Base-by-base conservation (phyloP, 1,140 invertebrate genomes). In the Zaprionus capensis region DNA sequence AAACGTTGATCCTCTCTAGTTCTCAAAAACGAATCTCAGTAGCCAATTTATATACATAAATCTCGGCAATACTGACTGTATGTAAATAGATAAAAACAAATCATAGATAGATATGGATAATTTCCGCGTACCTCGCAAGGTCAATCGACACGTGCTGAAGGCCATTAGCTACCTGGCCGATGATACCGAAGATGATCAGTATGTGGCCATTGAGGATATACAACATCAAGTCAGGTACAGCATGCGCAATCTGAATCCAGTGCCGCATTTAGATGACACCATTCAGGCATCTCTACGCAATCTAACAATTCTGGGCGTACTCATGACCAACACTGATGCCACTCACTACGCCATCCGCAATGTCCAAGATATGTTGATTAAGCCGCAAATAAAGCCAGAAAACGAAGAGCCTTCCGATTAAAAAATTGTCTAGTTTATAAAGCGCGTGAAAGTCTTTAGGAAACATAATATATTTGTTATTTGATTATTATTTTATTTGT, bases 141-240 rank as follows among this genome's bases (percentile, higher is more conserved):
- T 76, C 4, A 71, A 76, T 55, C 73, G 73, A 1, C 73, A 76
- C 58, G 73, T 71, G 15, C 15, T 71, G 1, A 71, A 71, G 28
- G 73, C 73, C 57, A 6, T 76, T 22, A n/a, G 20, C 1, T 58
- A 64, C 15, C 38, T 75, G 1, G 46, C 58, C 3, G 22, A 34
- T 11, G 31, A 57, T 2, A 20, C 11, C 1, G n/a, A 75, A 2
- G 3, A 64, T 17, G 11, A 31, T n/a, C 7, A 58, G 28, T 75
- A 41, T 71, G 67, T 59, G 5, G 15, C 22, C 26, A 22, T 24
- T 15, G 2, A 14, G 4, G 61, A 65, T 26, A 71, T 76, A 53
- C 6, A 36, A 12, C 6, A 55, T 22, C 7, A 24, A 0, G 73
- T 71, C 15, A 64, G 31, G 28, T 53, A 65, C 44, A 31, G 31